Percentiles rank a stretch among this genome's conserved stretches.
phyloP scores from a whole-genome alignment of 2,797 vertebrate species.

The Halcyon chelicuti region DNA sequence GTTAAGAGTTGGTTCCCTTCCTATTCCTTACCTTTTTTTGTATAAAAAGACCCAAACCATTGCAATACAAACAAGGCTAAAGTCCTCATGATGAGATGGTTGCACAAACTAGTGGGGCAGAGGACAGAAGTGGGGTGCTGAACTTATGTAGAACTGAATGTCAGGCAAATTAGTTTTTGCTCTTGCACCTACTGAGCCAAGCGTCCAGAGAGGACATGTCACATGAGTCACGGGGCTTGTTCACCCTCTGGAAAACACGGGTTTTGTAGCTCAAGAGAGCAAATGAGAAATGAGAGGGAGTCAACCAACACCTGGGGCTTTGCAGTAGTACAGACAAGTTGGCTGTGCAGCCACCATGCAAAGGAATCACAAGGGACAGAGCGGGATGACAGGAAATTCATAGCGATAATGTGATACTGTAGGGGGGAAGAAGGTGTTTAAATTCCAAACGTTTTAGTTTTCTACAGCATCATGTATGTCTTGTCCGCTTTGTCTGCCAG shows the following conservation, averaged over 20 bases:
- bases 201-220: neutral
- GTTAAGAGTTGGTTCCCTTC: neutral
- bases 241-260: neutral
- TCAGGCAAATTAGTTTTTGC: neutral
- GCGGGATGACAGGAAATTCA: neutral
- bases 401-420: neutral
- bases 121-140: neutral
- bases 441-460: neutral
- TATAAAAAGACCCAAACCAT: no score
- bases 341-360: neutral
- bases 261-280: neutral
- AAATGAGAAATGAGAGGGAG: neutral
- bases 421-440: neutral
- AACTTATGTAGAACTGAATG: neutral
- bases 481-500: neutral
- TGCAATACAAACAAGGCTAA: neutral
- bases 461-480: neutral
- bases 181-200: neutral
- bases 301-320: neutral
- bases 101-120: neutral
- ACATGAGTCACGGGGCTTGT: neutral
- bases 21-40: no score
- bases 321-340: neutral
- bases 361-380: fast-evolving
- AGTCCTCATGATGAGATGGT: neutral